Percentiles rank a stretch among this genome's conserved stretches.
These are phyloP conservation scores for Drosophila multiciliata DNA, from an alignment of 2,888 invertebrate genomes.

Conservation along the genomic window DNA sequence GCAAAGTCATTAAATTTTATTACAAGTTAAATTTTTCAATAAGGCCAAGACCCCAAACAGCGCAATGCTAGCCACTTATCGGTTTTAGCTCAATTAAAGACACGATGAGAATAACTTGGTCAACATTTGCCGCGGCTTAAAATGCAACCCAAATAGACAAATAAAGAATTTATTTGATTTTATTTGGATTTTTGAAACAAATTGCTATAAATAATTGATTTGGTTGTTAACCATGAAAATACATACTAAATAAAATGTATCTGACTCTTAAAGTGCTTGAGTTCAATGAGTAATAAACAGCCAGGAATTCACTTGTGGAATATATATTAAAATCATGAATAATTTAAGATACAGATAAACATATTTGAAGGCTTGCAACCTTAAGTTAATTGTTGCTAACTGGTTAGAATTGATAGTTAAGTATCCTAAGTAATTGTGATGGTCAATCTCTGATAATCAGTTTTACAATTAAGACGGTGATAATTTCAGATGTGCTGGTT, in stretches of 20 bases:
- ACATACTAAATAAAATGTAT: background rate
- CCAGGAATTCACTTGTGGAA: background rate
- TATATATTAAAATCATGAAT: background rate
- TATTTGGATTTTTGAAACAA: background rate
- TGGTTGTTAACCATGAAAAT: background rate
- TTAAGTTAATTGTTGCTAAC: background rate
- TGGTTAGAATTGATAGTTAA: background rate
- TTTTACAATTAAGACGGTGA: background rate
- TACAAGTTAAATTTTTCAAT: slow-evolving; percentile 78
- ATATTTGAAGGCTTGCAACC: background rate
- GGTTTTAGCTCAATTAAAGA: slow-evolving; percentile 35
- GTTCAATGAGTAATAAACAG: background rate
- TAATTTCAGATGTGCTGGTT: background rate
- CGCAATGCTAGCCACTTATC: background rate
- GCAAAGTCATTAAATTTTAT: slow-evolving; percentile 78
- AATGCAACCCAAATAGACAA: background rate
- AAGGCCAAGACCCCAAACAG: slow-evolving; percentile 49
- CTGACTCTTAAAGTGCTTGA: background rate
- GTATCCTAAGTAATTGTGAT: background rate
- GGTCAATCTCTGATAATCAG: background rate
- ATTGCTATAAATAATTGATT: background rate
- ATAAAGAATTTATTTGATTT: background rate
- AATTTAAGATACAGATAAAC: background rate
- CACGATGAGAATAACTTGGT: background rate
- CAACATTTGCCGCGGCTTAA: background rate